Evolutionary conservation across 1,140 invertebrate genomes (phyloP), one percentile per base, ranked within the genome.

Genomic region (Wiebesia pumilae): DNA sequence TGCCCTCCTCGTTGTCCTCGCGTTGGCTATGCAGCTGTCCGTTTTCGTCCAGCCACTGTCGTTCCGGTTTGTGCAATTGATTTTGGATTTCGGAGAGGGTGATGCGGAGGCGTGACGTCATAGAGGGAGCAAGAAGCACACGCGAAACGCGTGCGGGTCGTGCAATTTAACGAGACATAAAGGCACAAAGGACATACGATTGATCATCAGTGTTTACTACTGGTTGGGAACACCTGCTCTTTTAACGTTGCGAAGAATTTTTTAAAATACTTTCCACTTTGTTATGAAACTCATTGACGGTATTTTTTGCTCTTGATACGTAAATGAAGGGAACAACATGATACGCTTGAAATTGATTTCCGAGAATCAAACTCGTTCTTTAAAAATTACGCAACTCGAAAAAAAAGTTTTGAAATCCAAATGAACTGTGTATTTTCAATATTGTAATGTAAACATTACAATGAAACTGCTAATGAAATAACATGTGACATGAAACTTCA

Each of bases 11-110:
- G 24, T 30, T 21, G 54, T 78, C 87, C 3, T 16, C 10, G 51
- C 51, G 51, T n/a, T n/a, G n/a, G 19, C 24, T 40, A 43, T 80
- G 43, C 14, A 85, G 38, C 30, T 81, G 88, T 88, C 90, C 92
- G 88, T 93, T 93, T 85, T 93, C 92, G 75, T 93, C 92, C 91
- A 93, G 89, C 92, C 92, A 93, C 92, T 93, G 89, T 19, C 10
- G 54, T 40, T 35, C 27, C 30, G 21, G 0, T 51, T 78, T 69
- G 65, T 10, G 65, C 33, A 21, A 33, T 82, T 78, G 43, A 35
- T 69, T 82, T 71, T 69, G 38, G 38, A n/a, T 75, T 14, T 27
- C 14, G 38, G 38, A 54, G 43, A 54, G 16, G 75, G 43, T 43
- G 43, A 24, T 38, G 73, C 33, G 30, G 7, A 24, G 35, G 51